Evolutionary conservation across 2,113 vertebrate species (phyloP), one percentile per base, ranked within the genome.

Genomic region (Panthera uncia): DNA sequence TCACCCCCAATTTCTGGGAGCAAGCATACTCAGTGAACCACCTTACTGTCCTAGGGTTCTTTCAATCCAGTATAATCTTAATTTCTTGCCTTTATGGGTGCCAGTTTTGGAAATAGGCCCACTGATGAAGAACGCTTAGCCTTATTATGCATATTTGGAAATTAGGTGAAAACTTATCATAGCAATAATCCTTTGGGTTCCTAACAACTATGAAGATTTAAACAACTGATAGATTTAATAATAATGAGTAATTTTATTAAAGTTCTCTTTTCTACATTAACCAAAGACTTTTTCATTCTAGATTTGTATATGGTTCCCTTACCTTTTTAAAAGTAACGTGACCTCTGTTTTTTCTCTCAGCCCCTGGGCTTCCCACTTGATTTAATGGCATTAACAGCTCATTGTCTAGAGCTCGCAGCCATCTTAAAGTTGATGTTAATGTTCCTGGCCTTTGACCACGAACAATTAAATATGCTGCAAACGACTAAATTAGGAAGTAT

Each of bases 271-370:
- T 94, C 23, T 45, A 85, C 3, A 38, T 80, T 84, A 91, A 88
- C 10, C 50, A 76, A 91, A 92, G 29, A 78, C 52, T 96, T 93
- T 89, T 89, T 52, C 66, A 57, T 65, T 92, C 45, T 87, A 79
- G 80, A 94, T 57, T 52, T 79, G 18, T 10, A 29, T 6, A 23
- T 63, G 48, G 9, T 38, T 61, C 63, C 33, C 41, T 66, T 82
- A 76, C 57, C 48, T 63, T 74, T 91, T 96, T 19, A 80, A n/a
- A 97, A 69, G 50, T 4, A 65, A 87, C 84, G 31, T 12, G 15
- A 18, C 12, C 29, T 91, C 48, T 80, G 8, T 48, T 18, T 91
- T 73, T 92, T 63, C 80, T 92, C 76, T 57, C 45, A 27, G 18
- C 9, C 27, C 69, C 69, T 33, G 50, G 6, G 9, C 65, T 86